Base-by-base conservation (phyloP, 2,113 vertebrate genomes). In the Phodopus roborovskii region DNA sequence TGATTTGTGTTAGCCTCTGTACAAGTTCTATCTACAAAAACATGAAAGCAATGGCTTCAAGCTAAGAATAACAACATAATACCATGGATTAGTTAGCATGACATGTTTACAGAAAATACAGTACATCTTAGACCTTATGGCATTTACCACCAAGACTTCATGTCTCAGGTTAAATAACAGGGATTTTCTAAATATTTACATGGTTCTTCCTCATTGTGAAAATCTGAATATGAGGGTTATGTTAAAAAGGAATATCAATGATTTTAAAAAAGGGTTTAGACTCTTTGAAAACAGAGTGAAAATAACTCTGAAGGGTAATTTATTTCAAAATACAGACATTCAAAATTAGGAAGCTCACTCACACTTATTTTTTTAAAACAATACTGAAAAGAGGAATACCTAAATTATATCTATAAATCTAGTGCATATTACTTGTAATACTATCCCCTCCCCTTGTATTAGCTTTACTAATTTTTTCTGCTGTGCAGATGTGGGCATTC, bases 281-380 rank as follows among this genome's bases (percentile, higher is more conserved):
- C 42, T 88, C 16, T 77, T 50, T 89, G 91, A 39, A 50, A 39
- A 42, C 64, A 75, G 16, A 90, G 70, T 74, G 94, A 96, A 79
- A 24, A 71, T 85, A 83, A 88, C 39, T 64, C 75, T 78, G 45
- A 87, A 83, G 48, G 93, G 28, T 12, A 91, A 91, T 81, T 85
- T 60, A 89, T 70, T 90, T 64, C 28, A 94, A 96, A 95, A 84
- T 89, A 42, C 22, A 60, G 16, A 58, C 26, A 78, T 88, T 95
- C 22, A 90, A 87, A 96, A 91, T 66, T 39, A 95, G 85, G 56
- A 90, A 84, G 5, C 58, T 92, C 42, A 92, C 58, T 60, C 13
- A 82, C 4, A 77, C 42, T 20, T 36, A 45, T 42, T 20, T 50
- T 45, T 74, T n/a, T 16, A 58, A 66, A 33, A 60, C n/a, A 85